Evolutionary conservation across 2,888 invertebrate species (phyloP), one percentile per base, ranked within the genome.

Genomic region (Aleiodes alternator): DNA sequence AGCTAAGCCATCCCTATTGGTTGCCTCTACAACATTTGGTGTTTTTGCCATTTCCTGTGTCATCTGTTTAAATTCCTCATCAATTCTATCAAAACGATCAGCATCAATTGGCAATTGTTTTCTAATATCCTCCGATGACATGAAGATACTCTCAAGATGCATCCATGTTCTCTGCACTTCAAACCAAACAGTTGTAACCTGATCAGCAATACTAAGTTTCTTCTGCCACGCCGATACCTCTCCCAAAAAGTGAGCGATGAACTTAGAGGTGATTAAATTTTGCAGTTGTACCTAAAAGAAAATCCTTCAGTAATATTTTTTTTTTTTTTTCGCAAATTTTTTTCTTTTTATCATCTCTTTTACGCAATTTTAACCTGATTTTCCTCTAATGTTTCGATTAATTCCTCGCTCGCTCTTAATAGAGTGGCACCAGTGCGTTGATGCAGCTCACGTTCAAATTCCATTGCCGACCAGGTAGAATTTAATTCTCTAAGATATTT

Each of bases 81-180:
- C 98, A 82, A 98, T 96, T 81, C 93, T 93, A 90, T 97, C 96
- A 90, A 98, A 98, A 86, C 98, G 92, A 72, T 94, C 94, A 0
- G 98, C 97, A 90, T 98, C 98, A 80, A 96, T 95, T 3, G 98
- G 98, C 72, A 98, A 90, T 88, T 98, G 98, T 86, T 95, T 96
- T 76, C 98, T 92, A 82, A 98, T 98, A 90, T 98, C 98, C 89
- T 98, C 98, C 0, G 98, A 98, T 81, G 97, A 98, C 94, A 98
- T 98, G 89, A 98, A 98, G 87, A 98, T 98, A 84, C 97, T 97
- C 90, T 98, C 98, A 78, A 98, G 92, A 90, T 98, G 97, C 84
- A 96, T 96, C 98, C 98, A 98, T 31, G 98, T 98, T 74, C 98
- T 92, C 90, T 98, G 98, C 34, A 98, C 98, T 91, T 98, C 98